Conservation (phyloP, 2,113 vertebrate genomes). For the Patagioenas fasciata region DNA sequence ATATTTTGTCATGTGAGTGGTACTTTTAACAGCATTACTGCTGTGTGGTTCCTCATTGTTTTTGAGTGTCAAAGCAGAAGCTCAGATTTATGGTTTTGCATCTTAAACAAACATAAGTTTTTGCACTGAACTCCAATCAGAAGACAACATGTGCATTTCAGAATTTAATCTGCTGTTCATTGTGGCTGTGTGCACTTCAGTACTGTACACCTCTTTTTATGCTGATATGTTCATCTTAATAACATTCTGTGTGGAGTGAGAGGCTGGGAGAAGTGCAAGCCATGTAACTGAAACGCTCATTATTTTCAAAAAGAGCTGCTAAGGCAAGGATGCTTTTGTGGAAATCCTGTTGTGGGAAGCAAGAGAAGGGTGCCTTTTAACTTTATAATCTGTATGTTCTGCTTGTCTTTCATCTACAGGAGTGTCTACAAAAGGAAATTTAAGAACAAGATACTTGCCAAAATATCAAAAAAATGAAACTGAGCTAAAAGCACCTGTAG, state of each 20-base stretch:
- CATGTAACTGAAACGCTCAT: neutral
- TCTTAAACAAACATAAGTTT: neutral
- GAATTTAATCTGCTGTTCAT: neutral
- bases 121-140: neutral
- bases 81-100: neutral
- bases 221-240: neutral
- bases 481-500: constrained; percentile 54
- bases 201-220: neutral
- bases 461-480: constrained; percentile 45
- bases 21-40: neutral
- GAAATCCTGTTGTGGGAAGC: neutral
- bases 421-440: constrained; percentile 69
- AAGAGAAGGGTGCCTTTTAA: neutral
- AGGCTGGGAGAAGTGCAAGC: neutral
- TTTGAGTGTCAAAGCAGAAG: neutral
- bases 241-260: neutral
- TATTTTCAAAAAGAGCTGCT: neutral
- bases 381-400: neutral
- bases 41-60: neutral
- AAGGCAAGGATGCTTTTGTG: neutral
- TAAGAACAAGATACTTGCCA: constrained; percentile 40
- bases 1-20: neutral
- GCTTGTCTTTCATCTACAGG: constrained; percentile 63
- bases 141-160: neutral
- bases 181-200: neutral